These are phyloP conservation scores for Iselma pallidipennis DNA, from an alignment of 2,888 invertebrate genomes.

Conservation along the genomic window DNA sequence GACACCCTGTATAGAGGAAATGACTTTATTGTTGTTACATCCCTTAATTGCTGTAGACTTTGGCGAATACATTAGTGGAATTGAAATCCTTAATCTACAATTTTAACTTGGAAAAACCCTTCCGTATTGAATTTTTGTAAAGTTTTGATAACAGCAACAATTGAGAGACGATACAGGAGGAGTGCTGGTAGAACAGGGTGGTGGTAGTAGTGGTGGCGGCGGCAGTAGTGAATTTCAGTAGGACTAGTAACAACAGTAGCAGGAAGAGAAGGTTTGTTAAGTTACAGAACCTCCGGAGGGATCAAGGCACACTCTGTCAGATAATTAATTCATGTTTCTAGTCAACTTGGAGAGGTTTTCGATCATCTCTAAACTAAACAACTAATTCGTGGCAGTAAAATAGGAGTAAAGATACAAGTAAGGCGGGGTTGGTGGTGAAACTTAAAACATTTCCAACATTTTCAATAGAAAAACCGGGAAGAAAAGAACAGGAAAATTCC, in stretches of 20 bases:
- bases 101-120: too few relatives aligned
- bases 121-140: background rate
- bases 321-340: slow-evolving; percentile 49
- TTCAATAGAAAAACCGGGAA: background rate
- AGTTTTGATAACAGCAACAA: too few relatives aligned
- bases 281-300: slow-evolving; percentile 37
- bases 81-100: background rate
- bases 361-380: slow-evolving; percentile 43
- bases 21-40: too few relatives aligned
- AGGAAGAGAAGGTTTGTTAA: slow-evolving; percentile 27
- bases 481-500: too few relatives aligned
- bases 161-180: background rate
- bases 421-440: slow-evolving; percentile 1
- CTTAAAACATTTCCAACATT: background rate
- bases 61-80: background rate
- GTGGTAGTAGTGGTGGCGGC: slow-evolving; percentile 20
- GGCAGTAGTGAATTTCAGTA: too few relatives aligned
- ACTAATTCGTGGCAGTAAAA: slow-evolving; percentile 35
- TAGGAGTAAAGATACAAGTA: slow-evolving; percentile 8
- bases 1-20: too few relatives aligned
- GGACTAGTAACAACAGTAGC: too few relatives aligned
- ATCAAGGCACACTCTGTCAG: slow-evolving; percentile 38
- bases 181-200: background rate
- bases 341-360: slow-evolving; percentile 42
- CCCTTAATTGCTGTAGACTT: background rate